Base-by-base conservation (phyloP, 2,113 vertebrate species). In the Butorides virescens region DNA sequence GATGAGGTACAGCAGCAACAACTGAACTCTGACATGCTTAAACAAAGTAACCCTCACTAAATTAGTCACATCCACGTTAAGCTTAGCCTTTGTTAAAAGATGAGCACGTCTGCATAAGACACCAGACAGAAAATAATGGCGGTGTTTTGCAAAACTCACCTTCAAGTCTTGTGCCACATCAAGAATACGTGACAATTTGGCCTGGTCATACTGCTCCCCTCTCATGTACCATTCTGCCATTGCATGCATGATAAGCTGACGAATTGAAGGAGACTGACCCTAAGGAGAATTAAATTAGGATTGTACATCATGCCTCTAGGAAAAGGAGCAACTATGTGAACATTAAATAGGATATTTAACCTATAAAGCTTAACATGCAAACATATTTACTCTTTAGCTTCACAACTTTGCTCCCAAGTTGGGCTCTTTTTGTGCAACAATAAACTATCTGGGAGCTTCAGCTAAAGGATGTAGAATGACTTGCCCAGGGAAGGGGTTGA, bases 151-250 rank as follows among this genome's bases (percentile, higher is more conserved):
- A 47, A 67, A 75, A 88, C 96, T 97, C 96, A 99, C 99, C 99
- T 99, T 99, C 97, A 99, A 98, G 98, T 99, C 99, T 97, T 99
- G 99, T 15, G 99, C 99, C 97, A 99, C 99, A 95, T 99, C 99
- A 96, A 99, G 98, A 98, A 99, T 99, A 88, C 99, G 99, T 78
- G 99, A 99, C 93, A 99, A 92, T 97, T 99, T 99, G 88, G 99
- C 99, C 98, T 99, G 99, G 95, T 99, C 99, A 50, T 99, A 99
- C 96, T 99, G 99, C 86, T 99, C 99, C 83, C 99, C 99, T 98
- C 99, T 98, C 99, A 99, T 99, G 98, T 99, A 99, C 99, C 99
- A 99, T 96, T 99, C 99, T 76, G 99, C 99, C 99, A 99, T 99
- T 5, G 99, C 99, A 98, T 99, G 99, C 99, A 99, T 99, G 96